Base-by-base conservation (phyloP, 2,113 vertebrate species). In the Morone saxatilis region DNA sequence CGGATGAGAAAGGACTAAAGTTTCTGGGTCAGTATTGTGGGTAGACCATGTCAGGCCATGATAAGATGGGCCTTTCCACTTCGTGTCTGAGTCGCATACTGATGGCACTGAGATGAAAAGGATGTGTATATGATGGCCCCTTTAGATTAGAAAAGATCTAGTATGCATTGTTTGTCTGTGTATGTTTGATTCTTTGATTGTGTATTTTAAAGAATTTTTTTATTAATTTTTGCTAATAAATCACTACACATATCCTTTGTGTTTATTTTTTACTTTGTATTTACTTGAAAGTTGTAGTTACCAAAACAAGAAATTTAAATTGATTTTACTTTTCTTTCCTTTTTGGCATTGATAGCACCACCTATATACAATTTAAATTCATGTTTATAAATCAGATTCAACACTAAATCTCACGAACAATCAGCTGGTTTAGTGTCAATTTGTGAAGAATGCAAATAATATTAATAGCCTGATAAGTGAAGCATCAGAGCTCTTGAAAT, bases 101-200 rank as follows among this genome's bases (percentile, higher is more conserved):
- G 65, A 86, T 78, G 8, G 14, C 8, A 72, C 70, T 25, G 31
- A 88, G 77, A 86, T 82, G 76, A 83, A 47, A 65, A 19, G 20
- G n/a, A 62, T 31, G 63, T 38, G 56, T 41, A 51, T n/a, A 38
- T n/a, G 93, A 95, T 95, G 93, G 82, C 92, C 93, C 81, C 59
- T 81, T 94, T 94, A 93, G 94, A 95, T 94, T 87, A 91, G 76
- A 60, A 67, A 61, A 31, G 5, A 51, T n/a, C 59, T 36, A 56
- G 9, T 67, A 7, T 86, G 43, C 51, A 48, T 59, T 77, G 11
- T 72, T 48, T 59, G 56, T 38, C 45, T 50, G 54, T 74, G 31
- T n/a, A 25, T 69, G n/a, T 16, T 1, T 13, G 5, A 60, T 41
- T 41, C n/a, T 22, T 54, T 75, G 13, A 10, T 17, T 41, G 5